Percentiles rank a stretch among this genome's conserved stretches.
Evolutionary conservation across 2,888 invertebrate species (phyloP).

Genomic region (Nematopogon swammerdamellus): DNA sequence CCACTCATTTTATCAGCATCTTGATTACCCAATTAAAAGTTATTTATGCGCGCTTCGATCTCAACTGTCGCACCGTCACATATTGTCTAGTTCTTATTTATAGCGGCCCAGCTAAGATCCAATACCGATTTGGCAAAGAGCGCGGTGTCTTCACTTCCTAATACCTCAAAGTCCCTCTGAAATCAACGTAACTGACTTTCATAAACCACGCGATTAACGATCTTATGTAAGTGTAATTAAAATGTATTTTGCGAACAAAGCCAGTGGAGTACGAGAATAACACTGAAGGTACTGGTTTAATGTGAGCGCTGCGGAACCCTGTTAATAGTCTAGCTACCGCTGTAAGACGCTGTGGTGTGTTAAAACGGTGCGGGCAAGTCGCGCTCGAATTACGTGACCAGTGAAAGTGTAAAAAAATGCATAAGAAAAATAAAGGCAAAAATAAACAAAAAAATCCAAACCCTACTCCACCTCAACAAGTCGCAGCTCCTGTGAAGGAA

Average conservation of each 20-base stretch:
- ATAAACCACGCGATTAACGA: neutral
- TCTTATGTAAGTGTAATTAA: neutral
- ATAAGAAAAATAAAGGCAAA: slow-evolving; percentile 37
- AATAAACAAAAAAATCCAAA: slow-evolving; percentile 24
- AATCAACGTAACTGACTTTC: too few species aligned
- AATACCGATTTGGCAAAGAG: neutral
- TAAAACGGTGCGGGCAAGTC: neutral
- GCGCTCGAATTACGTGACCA: neutral
- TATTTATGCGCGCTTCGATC: too few species aligned
- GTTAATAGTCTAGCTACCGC: slow-evolving; percentile 1
- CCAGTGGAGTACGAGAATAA: neutral
- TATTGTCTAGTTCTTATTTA: neutral
- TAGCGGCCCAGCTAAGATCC: neutral
- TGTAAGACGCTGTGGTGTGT: neutral
- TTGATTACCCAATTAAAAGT: too few species aligned
- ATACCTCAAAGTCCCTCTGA: neutral
- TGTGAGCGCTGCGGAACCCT: neutral
- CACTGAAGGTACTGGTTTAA: neutral
- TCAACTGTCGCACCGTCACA: neutral
- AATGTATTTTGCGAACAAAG: neutral
- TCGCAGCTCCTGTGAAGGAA: neutral
- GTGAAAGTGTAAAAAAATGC: slow-evolving; percentile 21
- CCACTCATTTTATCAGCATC: too few species aligned
- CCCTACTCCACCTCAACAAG: slow-evolving; percentile 18
- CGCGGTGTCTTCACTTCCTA: neutral